phyloP scores from a whole-genome alignment of 35 echinoderm and acorn worm species.

The Eucidaris tribuloides region DNA sequence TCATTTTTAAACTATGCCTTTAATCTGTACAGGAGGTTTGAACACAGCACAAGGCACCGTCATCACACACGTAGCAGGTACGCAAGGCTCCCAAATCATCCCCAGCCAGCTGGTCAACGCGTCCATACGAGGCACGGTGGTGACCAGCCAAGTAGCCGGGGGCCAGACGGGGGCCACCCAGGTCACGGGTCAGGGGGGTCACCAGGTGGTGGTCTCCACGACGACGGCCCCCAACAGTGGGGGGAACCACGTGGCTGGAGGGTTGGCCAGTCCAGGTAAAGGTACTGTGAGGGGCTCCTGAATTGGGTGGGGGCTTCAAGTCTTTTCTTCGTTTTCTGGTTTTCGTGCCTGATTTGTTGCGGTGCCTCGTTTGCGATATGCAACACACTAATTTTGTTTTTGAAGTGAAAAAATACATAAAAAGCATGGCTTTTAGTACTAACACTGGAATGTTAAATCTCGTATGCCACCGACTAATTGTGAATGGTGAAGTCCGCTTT shows the following conservation, averaged over 20 bases:
- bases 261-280: slow-evolving; percentile 19
- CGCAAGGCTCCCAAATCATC: slow-evolving; percentile 12
- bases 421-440: neutral
- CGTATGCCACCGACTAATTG: too few relatives aligned
- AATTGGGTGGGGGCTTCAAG: slow-evolving; percentile 6
- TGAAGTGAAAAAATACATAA: neutral
- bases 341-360: neutral
- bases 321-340: neutral
- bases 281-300: slow-evolving; percentile 19
- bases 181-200: neutral
- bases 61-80: slow-evolving; percentile 3
- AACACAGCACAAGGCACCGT: slow-evolving; percentile 21
- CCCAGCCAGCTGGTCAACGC: slow-evolving; percentile 20
- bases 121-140: neutral
- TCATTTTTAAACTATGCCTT: too few relatives aligned
- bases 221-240: slow-evolving; percentile 1
- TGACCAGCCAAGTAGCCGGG: neutral
- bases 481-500: too few relatives aligned
- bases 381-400: too few relatives aligned
- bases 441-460: too few relatives aligned
- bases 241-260: neutral
- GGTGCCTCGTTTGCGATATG: too few relatives aligned
- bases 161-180: neutral
- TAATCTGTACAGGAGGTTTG: neutral
- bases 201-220: slow-evolving; percentile 21